Evolutionary conservation across 2,797 vertebrate genomes (phyloP).

Genomic region (Balearica regulorum): DNA sequence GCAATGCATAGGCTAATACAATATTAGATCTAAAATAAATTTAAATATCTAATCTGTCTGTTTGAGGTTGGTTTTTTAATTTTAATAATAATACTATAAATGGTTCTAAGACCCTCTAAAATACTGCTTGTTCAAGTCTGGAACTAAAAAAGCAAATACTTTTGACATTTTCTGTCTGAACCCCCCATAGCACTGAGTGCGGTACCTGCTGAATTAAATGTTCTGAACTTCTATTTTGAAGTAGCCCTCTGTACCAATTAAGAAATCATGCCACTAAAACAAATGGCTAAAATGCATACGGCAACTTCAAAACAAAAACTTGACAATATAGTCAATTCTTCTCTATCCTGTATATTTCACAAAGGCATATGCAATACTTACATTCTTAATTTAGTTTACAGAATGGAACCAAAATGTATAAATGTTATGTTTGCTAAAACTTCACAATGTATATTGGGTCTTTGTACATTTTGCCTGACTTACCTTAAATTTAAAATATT

Average conservation of each 20-base stretch:
- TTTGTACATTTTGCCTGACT: slow-evolving; percentile 88
- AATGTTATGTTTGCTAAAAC: slow-evolving; percentile 91
- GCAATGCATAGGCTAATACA: slow-evolving; percentile 33
- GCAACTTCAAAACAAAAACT: slow-evolving; percentile 74
- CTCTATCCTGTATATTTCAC: slow-evolving; percentile 89
- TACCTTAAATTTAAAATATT: slow-evolving; percentile 87
- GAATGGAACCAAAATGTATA: slow-evolving; percentile 97
- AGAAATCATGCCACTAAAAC: slow-evolving; percentile 76
- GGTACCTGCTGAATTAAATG: slow-evolving; percentile 78
- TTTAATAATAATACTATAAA: neutral
- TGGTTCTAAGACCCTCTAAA: slow-evolving; percentile 55
- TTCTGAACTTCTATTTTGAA: slow-evolving; percentile 68
- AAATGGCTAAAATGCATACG: slow-evolving; percentile 77
- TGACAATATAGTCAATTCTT: slow-evolving; percentile 75
- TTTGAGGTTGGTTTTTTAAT: slow-evolving; percentile 56
- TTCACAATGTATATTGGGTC: slow-evolving; percentile 85
- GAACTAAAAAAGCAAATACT: slow-evolving; percentile 71
- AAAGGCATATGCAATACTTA: slow-evolving; percentile 99
- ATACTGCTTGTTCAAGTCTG: slow-evolving; percentile 63
- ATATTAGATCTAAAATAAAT: slow-evolving; percentile 33
- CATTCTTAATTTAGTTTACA: slow-evolving; percentile 97
- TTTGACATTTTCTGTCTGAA: slow-evolving; percentile 66
- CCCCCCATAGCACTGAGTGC: slow-evolving; percentile 78
- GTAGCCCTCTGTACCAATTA: slow-evolving; percentile 63
- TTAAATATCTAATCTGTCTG: slow-evolving; percentile 63